Percentiles rank a stretch among this genome's conserved stretches.
phyloP scores from a whole-genome alignment of 2,888 invertebrate species.

The Labia minor region DNA sequence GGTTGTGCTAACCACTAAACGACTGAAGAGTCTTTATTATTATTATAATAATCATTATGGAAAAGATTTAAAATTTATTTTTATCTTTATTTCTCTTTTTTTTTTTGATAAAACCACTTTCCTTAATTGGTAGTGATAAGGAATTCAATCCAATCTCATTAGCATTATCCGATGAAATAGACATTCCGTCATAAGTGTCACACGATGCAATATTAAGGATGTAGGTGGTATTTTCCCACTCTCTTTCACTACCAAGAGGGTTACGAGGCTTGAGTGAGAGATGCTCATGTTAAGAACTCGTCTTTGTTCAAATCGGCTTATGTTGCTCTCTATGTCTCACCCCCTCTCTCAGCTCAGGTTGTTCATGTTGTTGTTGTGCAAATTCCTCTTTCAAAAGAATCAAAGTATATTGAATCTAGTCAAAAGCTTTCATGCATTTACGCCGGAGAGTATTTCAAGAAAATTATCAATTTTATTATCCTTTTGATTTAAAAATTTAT shows the following conservation, averaged over 20 bases:
- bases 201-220: neutral
- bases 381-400: neutral
- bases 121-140: no score
- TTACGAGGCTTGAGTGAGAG: neutral
- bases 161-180: neutral
- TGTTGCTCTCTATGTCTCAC: neutral
- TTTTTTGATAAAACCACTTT: no score
- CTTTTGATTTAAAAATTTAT: no score
- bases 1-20: no score
- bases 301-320: neutral
- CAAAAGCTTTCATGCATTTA: neutral
- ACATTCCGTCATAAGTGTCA: neutral
- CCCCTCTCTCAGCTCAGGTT: no score
- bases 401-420: neutral
- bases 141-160: neutral
- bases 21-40: no score
- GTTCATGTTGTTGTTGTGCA: neutral
- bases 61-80: no score
- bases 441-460: no score
- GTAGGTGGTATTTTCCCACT: neutral
- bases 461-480: no score
- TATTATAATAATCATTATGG: no score
- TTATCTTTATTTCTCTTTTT: no score
- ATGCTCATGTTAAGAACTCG: neutral
- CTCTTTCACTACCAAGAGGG: neutral